Base-by-base conservation (phyloP, 1,140 invertebrate species). In the Drosophila pruinosa region DNA sequence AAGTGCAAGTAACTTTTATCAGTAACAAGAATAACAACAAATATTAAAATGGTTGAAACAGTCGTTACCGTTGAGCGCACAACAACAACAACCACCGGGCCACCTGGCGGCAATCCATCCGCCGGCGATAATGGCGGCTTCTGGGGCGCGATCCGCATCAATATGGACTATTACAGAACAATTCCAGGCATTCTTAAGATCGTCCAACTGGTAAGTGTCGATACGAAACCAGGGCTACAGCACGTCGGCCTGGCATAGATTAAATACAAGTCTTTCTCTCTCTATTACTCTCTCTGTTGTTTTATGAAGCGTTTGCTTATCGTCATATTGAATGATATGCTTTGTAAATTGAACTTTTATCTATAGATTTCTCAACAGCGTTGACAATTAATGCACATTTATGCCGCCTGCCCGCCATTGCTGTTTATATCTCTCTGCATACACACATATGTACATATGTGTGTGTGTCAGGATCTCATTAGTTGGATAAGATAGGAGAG, bases 41-140 rank as follows among this genome's bases (percentile, higher is more conserved):
- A 3, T 19, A 36, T 52, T 56, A 94, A 94, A 93, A 94, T 94
- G 92, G 94, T 94, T 82, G 94, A 94, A 92, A 94, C 94, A 68
- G 94, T 94, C 69, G 93, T 94, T 65, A 94, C 92, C 74, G 93
- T 94, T 73, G 93, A 93, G 74, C 92, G 92, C 78, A 89, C 93
- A 92, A 91, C 93, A 93, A 93, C 93, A 82, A 92, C 93, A 88
- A 91, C 92, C 59, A 92, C 93, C 90, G 92, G 79, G 7, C 93
- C 93, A 76, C 92, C 92, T 61, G 91, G 92, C 47, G 89, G 93
- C 52, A 91, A 81, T 47, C 69, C 80, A 14, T 5, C 61, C 8
- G 63, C 91, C 56, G 89, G 91, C 53, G 79, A 93, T 52, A 77
- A 68, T 72, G 86, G 93, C 41, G 92, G 91, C 61, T 94, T 93